Percentiles rank a stretch among this genome's conserved stretches.
Conservation (phyloP, 2,888 invertebrate genomes). For the Chirona hameri region DNA sequence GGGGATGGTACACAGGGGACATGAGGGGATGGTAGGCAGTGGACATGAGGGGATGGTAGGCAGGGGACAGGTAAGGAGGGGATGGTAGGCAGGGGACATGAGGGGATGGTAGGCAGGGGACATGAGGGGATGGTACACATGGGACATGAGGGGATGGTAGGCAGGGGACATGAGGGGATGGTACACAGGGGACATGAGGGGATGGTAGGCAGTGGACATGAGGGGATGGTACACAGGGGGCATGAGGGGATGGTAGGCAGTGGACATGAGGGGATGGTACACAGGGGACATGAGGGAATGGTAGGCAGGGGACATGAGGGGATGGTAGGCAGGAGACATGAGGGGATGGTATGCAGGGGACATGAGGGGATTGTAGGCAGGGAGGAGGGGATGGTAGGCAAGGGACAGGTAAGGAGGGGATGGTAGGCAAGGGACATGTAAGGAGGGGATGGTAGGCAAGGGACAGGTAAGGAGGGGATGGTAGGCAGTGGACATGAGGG, state of each 20-base stretch:
- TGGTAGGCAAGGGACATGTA: not conserved
- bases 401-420: too few species aligned
- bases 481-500: not conserved
- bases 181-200: not conserved
- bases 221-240: not conserved
- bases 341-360: not conserved
- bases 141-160: not conserved
- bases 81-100: not conserved
- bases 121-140: too few species aligned
- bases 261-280: too few species aligned
- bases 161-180: not conserved
- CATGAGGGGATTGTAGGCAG: too few species aligned
- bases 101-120: too few species aligned
- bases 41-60: not conserved
- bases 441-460: not conserved
- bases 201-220: not conserved
- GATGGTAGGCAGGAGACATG: not conserved
- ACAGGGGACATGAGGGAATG: not conserved
- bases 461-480: not conserved
- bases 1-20: not conserved
- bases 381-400: not conserved
- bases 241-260: too few species aligned
- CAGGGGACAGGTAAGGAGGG: not conserved
- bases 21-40: not conserved
- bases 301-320: not conserved